A percentile compares a stretch with the other conserved stretches of the same genome.
Evolutionary conservation across 2,888 invertebrate species (phyloP).

Genomic region (Calameuta pallipes): DNA sequence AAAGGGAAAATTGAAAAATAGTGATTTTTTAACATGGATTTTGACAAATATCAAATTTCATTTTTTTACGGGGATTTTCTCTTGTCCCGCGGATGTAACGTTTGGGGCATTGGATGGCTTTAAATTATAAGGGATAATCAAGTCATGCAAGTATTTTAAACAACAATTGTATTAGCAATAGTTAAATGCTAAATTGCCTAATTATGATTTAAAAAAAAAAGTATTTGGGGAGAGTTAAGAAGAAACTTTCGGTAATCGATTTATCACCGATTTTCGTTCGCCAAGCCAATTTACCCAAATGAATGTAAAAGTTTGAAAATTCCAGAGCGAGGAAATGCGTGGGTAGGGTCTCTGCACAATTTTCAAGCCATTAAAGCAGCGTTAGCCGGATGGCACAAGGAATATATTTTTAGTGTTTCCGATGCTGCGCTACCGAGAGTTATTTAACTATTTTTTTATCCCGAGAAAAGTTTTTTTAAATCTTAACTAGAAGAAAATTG

Average conservation of each 20-base stretch:
- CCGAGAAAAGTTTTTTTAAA: not conserved
- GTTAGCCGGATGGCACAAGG: not conserved
- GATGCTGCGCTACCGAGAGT: conserved; percentile 3
- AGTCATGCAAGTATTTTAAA: too few relatives aligned
- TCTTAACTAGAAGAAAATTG: not conserved
- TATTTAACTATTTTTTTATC: not conserved
- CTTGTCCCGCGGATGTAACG: too few relatives aligned
- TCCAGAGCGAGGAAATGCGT: conserved; percentile 14
- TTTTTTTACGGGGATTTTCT: too few relatives aligned
- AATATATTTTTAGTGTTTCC: conserved; percentile 12
- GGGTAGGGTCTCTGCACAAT: conserved; percentile 26
- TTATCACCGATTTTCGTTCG: conserved; percentile 29
- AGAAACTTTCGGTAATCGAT: conserved; percentile 27
- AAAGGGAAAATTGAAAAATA: too few relatives aligned
- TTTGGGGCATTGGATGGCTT: too few relatives aligned
- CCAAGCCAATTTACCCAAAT: conserved; percentile 27
- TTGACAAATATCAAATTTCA: too few relatives aligned
- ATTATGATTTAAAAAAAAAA: too few relatives aligned
- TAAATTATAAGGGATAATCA: too few relatives aligned
- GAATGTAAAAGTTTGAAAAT: conserved; percentile 30
- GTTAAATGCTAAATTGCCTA: too few relatives aligned
- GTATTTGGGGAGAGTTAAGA: too few relatives aligned
- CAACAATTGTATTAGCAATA: too few relatives aligned
- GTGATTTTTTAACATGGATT: too few relatives aligned
- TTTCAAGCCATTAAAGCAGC: conserved; percentile 39